A percentile compares a stretch with the other conserved stretches of the same genome.
These are phyloP conservation scores for Ennomos erosarius DNA, from an alignment of 2,888 invertebrate genomes.

Conservation along the genomic window DNA sequence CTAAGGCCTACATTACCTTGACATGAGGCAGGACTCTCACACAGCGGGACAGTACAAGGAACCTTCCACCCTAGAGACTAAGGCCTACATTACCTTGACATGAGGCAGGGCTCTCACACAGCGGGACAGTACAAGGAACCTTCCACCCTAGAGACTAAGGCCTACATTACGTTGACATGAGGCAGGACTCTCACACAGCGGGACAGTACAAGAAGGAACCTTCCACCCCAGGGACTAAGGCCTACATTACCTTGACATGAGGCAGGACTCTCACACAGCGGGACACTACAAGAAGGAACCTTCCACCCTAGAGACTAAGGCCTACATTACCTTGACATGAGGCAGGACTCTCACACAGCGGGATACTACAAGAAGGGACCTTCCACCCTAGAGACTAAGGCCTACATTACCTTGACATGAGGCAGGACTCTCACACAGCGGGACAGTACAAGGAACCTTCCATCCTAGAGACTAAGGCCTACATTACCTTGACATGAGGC, in stretches of 20 bases:
- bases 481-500: constrained; percentile 87
- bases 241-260: constrained; percentile 85
- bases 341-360: constrained; percentile 86
- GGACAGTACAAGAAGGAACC: too few relatives aligned
- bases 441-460: too few relatives aligned
- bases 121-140: constrained; percentile 68
- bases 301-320: neutral
- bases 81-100: constrained; percentile 83
- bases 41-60: too few relatives aligned
- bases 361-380: too few relatives aligned
- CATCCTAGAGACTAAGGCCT: neutral
- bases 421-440: constrained; percentile 86
- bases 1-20: constrained; percentile 78
- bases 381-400: neutral
- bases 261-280: constrained; percentile 86
- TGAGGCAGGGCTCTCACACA: too few relatives aligned
- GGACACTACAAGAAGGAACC: too few relatives aligned
- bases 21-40: constrained; percentile 87
- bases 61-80: neutral
- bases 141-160: neutral
- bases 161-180: constrained; percentile 85
- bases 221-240: neutral
- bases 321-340: constrained; percentile 85
- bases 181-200: constrained; percentile 86
- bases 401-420: constrained; percentile 85